Conservation (phyloP, 2,797 vertebrate species). For the Poecile montanus region DNA sequence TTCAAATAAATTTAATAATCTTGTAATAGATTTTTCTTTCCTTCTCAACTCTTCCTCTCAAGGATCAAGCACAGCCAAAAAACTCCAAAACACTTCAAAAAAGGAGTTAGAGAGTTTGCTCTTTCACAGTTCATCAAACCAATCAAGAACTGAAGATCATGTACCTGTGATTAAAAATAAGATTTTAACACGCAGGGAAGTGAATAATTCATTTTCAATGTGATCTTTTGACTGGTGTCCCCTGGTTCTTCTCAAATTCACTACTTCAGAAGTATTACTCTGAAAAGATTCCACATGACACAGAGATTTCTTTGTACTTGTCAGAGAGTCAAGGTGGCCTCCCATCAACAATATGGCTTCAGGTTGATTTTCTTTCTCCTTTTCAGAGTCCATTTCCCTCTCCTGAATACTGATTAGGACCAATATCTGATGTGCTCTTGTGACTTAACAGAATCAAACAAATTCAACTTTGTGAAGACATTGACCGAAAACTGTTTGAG, state of each 20-base stretch:
- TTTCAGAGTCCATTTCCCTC: not conserved
- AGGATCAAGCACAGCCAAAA: not conserved
- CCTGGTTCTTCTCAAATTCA: conserved; percentile 18
- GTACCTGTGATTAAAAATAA: not conserved
- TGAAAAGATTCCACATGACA: conserved; percentile 38
- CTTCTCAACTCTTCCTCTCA: not conserved
- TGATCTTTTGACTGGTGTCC: not conserved
- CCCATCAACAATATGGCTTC: conserved; percentile 42
- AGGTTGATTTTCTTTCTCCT: conserved; percentile 22
- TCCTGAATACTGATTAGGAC: conserved; percentile 46
- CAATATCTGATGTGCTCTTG: not conserved
- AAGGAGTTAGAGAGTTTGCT: not conserved
- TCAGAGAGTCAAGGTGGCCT: conserved; percentile 52
- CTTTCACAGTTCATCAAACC: not conserved
- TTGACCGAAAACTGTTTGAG: not conserved
- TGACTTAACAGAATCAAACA: not conserved
- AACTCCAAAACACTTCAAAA: not conserved
- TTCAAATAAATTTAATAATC: not conserved
- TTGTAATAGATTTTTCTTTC: not conserved
- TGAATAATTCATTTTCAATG: conserved; percentile 30
- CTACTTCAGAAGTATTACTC: conserved; percentile 20
- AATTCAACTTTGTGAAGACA: not conserved
- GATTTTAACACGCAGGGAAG: conserved; percentile 28
- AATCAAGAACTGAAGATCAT: not conserved
- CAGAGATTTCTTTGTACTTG: conserved; percentile 42